phyloP scores from a whole-genome alignment of 2,888 invertebrate species.

The Pterobdella sp. region DNA sequence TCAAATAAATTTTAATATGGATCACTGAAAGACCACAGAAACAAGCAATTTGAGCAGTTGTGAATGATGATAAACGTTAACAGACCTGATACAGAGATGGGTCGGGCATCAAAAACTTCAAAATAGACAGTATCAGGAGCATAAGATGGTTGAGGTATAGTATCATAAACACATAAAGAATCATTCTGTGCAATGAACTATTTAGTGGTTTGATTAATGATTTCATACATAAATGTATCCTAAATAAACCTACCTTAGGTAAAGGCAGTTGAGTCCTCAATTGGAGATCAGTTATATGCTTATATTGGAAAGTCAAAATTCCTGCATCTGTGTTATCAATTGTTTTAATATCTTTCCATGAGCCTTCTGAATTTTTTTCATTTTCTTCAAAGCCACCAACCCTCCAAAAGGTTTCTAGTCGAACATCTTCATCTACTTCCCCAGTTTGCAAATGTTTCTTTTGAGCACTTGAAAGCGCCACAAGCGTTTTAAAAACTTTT shows the following conservation, averaged over 20 bases:
- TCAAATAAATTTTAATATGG: not conserved
- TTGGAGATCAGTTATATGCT: conserved; percentile 65
- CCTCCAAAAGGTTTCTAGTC: conserved; percentile 76
- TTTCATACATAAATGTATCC: not conserved
- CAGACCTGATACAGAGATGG: conserved; percentile 35
- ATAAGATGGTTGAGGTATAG: conserved; percentile 44
- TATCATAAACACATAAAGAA: conserved; percentile 38
- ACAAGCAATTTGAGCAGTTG: too few relatives aligned
- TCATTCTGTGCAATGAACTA: conserved; percentile 50
- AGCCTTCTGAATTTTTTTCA: conserved; percentile 25
- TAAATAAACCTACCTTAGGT: conserved; percentile 53
- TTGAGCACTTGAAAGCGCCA: conserved; percentile 35
- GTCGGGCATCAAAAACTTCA: conserved; percentile 24
- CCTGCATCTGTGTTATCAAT: conserved; percentile 24
- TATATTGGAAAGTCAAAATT: conserved; percentile 53
- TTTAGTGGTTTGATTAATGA: conserved; percentile 13
- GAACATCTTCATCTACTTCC: conserved; percentile 68
- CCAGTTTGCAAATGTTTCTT: conserved; percentile 40
- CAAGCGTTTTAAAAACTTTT: conserved; percentile 32
- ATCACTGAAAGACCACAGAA: too few relatives aligned
- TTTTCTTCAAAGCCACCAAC: conserved; percentile 31
- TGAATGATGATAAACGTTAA: too few relatives aligned
- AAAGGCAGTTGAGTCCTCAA: conserved; percentile 65
- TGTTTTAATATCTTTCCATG: conserved; percentile 3
- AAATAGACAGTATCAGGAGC: conserved; percentile 63